Percentiles rank a stretch among this genome's conserved stretches.
Evolutionary conservation across 2,888 invertebrate genomes (phyloP).

Genomic region (Acanthosepion pharaonis): DNA sequence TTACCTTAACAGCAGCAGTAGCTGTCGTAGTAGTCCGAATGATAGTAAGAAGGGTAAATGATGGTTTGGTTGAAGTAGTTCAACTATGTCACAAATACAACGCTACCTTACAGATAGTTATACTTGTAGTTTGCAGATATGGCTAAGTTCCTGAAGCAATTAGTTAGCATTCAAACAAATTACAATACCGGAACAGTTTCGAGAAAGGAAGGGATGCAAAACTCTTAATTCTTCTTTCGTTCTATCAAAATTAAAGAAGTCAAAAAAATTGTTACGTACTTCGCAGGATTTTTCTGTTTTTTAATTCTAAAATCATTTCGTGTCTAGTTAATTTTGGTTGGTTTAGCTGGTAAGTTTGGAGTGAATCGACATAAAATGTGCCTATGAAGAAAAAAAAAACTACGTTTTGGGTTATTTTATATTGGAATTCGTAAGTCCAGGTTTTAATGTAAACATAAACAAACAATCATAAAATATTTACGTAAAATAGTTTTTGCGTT

Average conservation of each 20-base stretch:
- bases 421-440: too few relatives aligned
- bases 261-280: too few relatives aligned
- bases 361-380: too few relatives aligned
- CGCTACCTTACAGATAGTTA: not conserved
- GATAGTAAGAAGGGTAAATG: not conserved
- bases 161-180: not conserved
- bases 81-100: not conserved
- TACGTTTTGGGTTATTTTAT: too few relatives aligned
- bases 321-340: too few relatives aligned
- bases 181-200: not conserved
- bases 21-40: not conserved
- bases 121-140: not conserved
- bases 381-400: too few relatives aligned
- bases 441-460: too few relatives aligned
- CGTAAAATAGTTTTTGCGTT: too few relatives aligned
- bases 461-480: too few relatives aligned
- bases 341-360: too few relatives aligned
- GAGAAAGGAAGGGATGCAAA: not conserved
- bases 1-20: not conserved
- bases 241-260: not conserved
- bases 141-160: not conserved
- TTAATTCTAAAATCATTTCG: too few relatives aligned
- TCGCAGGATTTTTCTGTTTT: too few relatives aligned
- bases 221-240: not conserved
- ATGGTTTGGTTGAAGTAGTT: not conserved